phyloP scores from a whole-genome alignment of 2,113 vertebrate genomes.

The Centropus bengalensis region DNA sequence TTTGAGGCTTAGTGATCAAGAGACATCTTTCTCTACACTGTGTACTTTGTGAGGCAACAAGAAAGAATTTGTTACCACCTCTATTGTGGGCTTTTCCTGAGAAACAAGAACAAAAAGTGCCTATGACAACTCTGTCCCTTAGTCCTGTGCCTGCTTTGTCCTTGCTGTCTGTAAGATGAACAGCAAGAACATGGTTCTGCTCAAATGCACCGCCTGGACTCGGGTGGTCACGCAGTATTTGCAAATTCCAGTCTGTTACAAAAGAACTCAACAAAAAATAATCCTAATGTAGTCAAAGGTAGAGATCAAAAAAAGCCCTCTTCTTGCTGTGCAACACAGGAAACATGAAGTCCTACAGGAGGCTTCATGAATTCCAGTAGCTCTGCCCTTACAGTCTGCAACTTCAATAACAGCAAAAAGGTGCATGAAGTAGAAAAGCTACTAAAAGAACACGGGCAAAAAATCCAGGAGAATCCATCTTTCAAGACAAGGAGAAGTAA shows the following conservation, averaged over 20 bases:
- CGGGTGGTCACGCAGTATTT: background rate
- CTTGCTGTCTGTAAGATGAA: background rate
- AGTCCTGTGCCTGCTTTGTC: background rate
- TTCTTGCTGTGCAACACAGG: background rate
- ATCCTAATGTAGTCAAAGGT: background rate
- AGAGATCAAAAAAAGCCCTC: background rate
- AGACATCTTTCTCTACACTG: background rate
- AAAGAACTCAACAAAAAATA: background rate
- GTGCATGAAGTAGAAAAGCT: background rate
- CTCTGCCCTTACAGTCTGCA: background rate
- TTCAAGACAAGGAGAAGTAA: slow-evolving; percentile 8
- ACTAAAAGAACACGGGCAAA: background rate
- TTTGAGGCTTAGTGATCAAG: background rate
- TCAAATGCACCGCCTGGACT: background rate
- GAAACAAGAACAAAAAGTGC: slow-evolving; percentile 8
- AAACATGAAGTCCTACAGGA: background rate
- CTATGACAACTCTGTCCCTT: background rate
- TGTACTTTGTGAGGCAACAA: background rate
- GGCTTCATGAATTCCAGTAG: background rate
- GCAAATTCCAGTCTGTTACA: background rate
- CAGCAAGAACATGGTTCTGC: background rate
- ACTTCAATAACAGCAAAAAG: background rate
- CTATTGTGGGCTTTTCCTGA: background rate
- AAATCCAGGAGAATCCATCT: background rate
- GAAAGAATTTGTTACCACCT: background rate